Conservation (phyloP, 2,888 invertebrate species). For the Criorhina ranunculi region DNA sequence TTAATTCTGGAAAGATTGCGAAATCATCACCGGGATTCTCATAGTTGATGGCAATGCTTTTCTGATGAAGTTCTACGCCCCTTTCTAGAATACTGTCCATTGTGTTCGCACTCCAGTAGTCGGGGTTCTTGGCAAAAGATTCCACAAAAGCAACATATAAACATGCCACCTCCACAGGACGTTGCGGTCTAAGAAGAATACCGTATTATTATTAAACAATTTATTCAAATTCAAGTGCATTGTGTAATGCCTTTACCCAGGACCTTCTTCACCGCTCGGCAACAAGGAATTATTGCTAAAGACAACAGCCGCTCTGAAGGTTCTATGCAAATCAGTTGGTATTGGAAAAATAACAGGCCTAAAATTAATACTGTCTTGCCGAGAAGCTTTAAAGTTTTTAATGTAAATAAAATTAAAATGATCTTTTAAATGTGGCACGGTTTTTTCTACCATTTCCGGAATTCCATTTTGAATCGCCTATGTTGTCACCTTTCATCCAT, state of each 20-base stretch:
- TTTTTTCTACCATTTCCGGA: not conserved
- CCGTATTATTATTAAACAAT: too few relatives aligned
- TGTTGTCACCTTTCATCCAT: constrained; percentile 14
- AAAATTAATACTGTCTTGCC: constrained; percentile 30
- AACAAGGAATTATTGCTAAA: constrained; percentile 79
- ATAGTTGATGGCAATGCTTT: constrained; percentile 78
- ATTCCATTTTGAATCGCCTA: not conserved
- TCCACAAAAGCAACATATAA: constrained; percentile 81
- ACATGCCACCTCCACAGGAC: constrained; percentile 81
- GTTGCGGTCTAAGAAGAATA: constrained; percentile 76
- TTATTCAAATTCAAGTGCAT: too few relatives aligned
- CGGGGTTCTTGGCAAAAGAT: constrained; percentile 80
- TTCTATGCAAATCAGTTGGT: constrained; percentile 81
- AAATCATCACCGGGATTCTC: constrained; percentile 79
- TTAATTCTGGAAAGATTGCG: constrained; percentile 81
- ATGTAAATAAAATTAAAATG: constrained; percentile 1
- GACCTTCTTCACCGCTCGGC: not conserved
- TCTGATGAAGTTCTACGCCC: constrained; percentile 78
- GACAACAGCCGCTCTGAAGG: constrained; percentile 80
- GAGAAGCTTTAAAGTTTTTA: constrained; percentile 1
- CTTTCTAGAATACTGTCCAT: constrained; percentile 80
- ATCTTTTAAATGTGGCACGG: not conserved
- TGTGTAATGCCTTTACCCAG: constrained; percentile 13
- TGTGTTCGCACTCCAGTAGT: constrained; percentile 81
- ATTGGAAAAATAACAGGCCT: constrained; percentile 74